Conservation (phyloP, 2,113 vertebrate genomes). For the Leptosomus discolor region DNA sequence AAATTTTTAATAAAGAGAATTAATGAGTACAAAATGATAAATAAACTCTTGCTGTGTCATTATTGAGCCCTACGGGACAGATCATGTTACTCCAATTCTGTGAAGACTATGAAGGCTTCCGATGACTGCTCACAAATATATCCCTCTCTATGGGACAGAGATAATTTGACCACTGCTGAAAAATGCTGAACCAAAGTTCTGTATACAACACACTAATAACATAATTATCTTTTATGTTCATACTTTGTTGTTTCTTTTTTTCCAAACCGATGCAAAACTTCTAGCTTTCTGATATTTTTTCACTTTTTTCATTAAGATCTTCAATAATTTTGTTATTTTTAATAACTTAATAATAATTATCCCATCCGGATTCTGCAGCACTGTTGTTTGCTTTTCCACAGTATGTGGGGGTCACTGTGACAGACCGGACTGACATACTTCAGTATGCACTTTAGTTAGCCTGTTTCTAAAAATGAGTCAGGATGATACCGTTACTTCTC, state of each 20-base stretch:
- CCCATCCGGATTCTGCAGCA: neutral
- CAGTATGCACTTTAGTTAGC: neutral
- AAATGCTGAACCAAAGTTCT: neutral
- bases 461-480: neutral
- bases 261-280: neutral
- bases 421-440: neutral
- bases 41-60: neutral
- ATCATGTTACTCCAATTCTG: neutral
- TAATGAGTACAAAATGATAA: neutral
- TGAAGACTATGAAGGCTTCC: neutral
- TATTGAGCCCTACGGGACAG: neutral
- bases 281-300: neutral
- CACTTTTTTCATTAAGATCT: neutral
- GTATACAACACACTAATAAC: neutral
- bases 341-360: neutral
- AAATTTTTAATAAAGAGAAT: neutral
- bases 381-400: neutral
- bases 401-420: neutral
- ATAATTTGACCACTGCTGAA: neutral
- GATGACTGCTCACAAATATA: neutral
- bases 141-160: neutral
- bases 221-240: neutral
- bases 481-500: neutral
- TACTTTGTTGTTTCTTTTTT: neutral
- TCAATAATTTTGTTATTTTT: neutral